These are phyloP conservation scores for Lochmaea capreae DNA, from an alignment of 2,888 invertebrate species.

Conservation along the genomic window DNA sequence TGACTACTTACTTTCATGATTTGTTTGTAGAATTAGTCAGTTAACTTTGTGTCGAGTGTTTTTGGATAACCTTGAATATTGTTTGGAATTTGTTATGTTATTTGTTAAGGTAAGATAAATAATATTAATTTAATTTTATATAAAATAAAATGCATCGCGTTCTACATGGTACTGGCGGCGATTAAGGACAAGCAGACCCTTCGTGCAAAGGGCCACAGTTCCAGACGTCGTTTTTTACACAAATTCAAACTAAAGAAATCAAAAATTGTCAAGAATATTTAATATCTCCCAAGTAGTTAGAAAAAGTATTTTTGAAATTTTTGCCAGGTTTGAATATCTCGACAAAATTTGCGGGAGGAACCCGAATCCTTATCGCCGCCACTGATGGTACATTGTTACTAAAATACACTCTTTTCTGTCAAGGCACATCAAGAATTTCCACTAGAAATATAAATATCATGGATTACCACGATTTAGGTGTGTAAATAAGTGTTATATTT, in stretches of 20 bases:
- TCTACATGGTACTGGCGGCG: not conserved
- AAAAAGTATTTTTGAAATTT: no score
- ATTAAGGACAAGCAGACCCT: no score
- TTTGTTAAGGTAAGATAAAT: slow-evolving; percentile 42
- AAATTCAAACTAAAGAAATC: no score
- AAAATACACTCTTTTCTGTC: slow-evolving; percentile 40
- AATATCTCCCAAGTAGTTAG: no score
- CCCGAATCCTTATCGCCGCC: no score
- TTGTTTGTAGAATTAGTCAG: slow-evolving; percentile 17
- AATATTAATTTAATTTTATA: not conserved
- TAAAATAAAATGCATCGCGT: slow-evolving; percentile 8
- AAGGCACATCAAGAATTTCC: slow-evolving; percentile 42
- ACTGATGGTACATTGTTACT: slow-evolving; percentile 33
- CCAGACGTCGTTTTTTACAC: no score
- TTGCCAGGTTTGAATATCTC: no score
- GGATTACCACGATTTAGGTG: slow-evolving; percentile 61
- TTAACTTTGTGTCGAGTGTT: slow-evolving; percentile 25
- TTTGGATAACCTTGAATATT: slow-evolving; percentile 37
- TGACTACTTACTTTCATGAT: slow-evolving; percentile 15
- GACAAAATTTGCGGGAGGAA: no score
- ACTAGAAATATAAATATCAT: slow-evolving; percentile 55
- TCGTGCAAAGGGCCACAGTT: no score
- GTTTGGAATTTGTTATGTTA: slow-evolving; percentile 45
- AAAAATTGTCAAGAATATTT: no score
- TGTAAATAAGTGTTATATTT: slow-evolving; percentile 53